Conservation (phyloP, 2,888 invertebrate genomes). For the Acleris cristana region DNA sequence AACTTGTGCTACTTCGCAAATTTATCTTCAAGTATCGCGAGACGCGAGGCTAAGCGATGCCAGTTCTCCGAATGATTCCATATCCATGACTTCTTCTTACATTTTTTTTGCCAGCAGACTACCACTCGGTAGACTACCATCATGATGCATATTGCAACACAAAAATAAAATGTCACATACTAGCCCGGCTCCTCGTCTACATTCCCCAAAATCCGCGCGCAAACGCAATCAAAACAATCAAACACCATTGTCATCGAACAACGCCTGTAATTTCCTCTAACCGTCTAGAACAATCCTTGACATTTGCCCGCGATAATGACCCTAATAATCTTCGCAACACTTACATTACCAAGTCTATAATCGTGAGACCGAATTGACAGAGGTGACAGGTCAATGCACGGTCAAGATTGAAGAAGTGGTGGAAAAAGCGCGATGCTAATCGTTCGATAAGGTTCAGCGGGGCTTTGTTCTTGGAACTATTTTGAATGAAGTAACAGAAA, state of each 20-base stretch:
- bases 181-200: conserved; percentile 1
- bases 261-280: conserved; percentile 48
- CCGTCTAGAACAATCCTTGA: conserved; percentile 14
- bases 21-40: neutral
- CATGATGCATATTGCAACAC: too few relatives aligned
- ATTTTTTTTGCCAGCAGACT: too few relatives aligned
- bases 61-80: too few relatives aligned
- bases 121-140: too few relatives aligned
- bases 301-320: conserved; percentile 28
- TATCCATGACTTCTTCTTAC: too few relatives aligned
- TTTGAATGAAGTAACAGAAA: neutral
- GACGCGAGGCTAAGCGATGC: neutral
- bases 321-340: conserved; percentile 6
- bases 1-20: too few relatives aligned
- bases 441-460: conserved; percentile 28
- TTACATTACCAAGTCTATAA: conserved; percentile 1
- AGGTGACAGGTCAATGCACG: conserved; percentile 19
- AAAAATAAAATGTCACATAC: neutral
- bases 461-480: conserved; percentile 6
- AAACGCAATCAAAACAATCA: conserved; percentile 29
- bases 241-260: conserved; percentile 43
- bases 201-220: conserved; percentile 10
- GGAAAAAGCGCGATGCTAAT: conserved; percentile 16
- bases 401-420: neutral
- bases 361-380: conserved; percentile 15